Percentiles rank a stretch among this genome's conserved stretches.
Evolutionary conservation across 2,888 invertebrate species (phyloP).

Genomic region (Standfussiana lucernea): DNA sequence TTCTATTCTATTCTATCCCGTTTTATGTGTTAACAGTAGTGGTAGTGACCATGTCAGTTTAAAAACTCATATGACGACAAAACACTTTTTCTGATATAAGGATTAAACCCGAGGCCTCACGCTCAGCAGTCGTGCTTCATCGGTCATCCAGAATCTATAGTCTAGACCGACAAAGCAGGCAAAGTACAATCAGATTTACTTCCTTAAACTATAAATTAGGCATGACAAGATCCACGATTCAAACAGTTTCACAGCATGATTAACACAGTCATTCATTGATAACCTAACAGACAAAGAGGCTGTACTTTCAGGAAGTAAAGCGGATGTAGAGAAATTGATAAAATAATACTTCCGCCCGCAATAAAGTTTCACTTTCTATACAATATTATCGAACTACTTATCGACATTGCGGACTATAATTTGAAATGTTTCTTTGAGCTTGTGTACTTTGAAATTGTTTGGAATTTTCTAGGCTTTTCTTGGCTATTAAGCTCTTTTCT

Average conservation of each 20-base stretch:
- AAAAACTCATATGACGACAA: no score
- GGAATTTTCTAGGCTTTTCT: not conserved
- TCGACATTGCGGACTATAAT: not conserved
- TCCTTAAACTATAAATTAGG: not conserved
- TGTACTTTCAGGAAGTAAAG: conserved; percentile 13
- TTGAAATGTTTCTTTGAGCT: not conserved
- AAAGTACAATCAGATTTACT: not conserved
- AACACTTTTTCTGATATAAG: not conserved
- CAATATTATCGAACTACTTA: conserved; percentile 20
- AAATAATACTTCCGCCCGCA: conserved; percentile 18
- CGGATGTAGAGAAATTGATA: conserved; percentile 38
- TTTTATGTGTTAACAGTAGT: no score
- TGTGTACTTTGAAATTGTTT: not conserved
- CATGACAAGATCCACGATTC: not conserved
- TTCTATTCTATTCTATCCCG: no score
- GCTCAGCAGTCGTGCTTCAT: not conserved
- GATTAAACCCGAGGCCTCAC: not conserved
- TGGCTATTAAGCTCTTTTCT: not conserved
- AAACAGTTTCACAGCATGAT: not conserved
- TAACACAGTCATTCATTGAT: not conserved
- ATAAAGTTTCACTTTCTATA: conserved; percentile 38
- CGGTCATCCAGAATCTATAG: no score
- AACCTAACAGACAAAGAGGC: conserved; percentile 15
- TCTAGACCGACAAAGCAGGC: not conserved
- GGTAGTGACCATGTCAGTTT: no score